These are phyloP conservation scores for Platypus cylindrus DNA, from an alignment of 2,888 invertebrate genomes.

Conservation along the genomic window DNA sequence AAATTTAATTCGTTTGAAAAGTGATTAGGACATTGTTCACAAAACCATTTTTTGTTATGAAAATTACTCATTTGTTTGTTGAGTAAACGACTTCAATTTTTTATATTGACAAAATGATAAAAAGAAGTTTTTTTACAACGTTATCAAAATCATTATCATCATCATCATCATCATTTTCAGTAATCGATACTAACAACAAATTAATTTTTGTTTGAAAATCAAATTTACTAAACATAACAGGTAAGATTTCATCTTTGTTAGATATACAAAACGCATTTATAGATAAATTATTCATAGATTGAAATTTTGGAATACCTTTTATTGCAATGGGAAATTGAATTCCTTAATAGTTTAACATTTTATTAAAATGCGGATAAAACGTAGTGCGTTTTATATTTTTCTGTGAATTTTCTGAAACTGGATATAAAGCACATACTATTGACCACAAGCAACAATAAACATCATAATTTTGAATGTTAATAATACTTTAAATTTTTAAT, in stretches of 20 bases:
- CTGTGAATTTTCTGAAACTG: too few relatives aligned
- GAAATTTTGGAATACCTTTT: slow-evolving; percentile 16
- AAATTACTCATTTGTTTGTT: too few relatives aligned
- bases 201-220: slow-evolving; percentile 10
- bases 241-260: not conserved
- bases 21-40: slow-evolving; percentile 3
- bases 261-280: slow-evolving; percentile 14
- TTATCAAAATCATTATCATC: not conserved
- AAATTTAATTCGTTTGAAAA: slow-evolving; percentile 1
- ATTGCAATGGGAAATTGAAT: slow-evolving; percentile 17
- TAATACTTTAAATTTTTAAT: too few relatives aligned
- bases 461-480: too few relatives aligned
- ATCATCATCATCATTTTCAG: slow-evolving; percentile 6
- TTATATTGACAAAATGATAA: too few relatives aligned
- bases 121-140: too few relatives aligned
- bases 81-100: too few relatives aligned
- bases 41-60: too few relatives aligned
- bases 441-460: too few relatives aligned
- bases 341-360: slow-evolving; percentile 18
- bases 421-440: too few relatives aligned
- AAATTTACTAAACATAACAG: slow-evolving; percentile 4
- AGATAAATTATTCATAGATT: slow-evolving; percentile 16
- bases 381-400: too few relatives aligned
- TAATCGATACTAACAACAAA: slow-evolving; percentile 13
- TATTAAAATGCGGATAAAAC: slow-evolving; percentile 18